A percentile compares a stretch with the other conserved stretches of the same genome.
phyloP scores from a whole-genome alignment of 2,797 vertebrate species.

The Psittacula echo region DNA sequence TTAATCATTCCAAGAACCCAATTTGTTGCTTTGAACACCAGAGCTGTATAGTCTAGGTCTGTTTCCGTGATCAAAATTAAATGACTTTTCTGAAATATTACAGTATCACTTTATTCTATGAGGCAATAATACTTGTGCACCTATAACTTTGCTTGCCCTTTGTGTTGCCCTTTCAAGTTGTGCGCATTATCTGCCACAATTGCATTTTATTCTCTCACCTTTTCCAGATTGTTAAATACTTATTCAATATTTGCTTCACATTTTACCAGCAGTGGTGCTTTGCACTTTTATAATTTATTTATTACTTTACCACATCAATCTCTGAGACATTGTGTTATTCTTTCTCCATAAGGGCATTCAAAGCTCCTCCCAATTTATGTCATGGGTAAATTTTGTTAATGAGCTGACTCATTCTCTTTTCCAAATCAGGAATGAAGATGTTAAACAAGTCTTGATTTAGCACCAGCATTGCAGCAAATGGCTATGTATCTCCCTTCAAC shows the following conservation, averaged over 20 bases:
- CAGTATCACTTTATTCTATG: background rate
- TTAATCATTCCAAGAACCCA: background rate
- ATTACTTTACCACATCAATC: background rate
- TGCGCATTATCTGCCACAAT: background rate
- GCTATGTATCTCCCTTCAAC: background rate
- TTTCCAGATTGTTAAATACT: slow-evolving; percentile 31
- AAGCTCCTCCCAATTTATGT: background rate
- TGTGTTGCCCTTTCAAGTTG: slow-evolving; percentile 12
- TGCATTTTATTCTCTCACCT: slow-evolving; percentile 23
- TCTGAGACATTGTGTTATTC: background rate
- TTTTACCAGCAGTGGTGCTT: background rate
- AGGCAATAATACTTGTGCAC: background rate
- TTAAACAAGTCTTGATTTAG: slow-evolving; percentile 42
- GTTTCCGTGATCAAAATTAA: background rate
- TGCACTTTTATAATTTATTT: slow-evolving; percentile 13
- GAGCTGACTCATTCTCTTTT: background rate
- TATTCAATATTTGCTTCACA: background rate
- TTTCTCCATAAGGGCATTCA: background rate
- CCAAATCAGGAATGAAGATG: slow-evolving; percentile 4
- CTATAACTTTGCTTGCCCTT: background rate
- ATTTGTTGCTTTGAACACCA: background rate
- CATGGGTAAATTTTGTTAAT: background rate
- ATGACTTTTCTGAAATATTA: background rate
- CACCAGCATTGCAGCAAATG: background rate
- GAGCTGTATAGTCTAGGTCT: background rate